Conservation (phyloP, 2,888 invertebrate species). For the Drosophila conformis region DNA sequence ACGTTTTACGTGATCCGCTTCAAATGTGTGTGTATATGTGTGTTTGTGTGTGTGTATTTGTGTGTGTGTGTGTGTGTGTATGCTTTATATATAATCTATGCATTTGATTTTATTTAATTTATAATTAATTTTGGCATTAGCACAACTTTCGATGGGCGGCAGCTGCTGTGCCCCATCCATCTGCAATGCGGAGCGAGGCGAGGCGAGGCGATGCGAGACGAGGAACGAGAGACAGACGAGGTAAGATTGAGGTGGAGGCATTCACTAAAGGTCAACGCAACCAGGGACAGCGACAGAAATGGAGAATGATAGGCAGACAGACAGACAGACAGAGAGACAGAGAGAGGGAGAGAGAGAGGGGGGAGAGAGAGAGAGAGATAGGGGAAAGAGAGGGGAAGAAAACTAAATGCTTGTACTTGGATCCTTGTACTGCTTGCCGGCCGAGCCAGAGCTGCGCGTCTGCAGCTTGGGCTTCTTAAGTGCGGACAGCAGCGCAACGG, state of each 20-base stretch:
- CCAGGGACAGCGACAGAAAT: neutral
- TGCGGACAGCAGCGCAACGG: slow-evolving; percentile 53
- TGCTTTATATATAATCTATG: slow-evolving; percentile 26
- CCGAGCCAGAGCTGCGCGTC: slow-evolving; percentile 54
- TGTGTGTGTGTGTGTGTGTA: neutral
- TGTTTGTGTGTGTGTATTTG: neutral
- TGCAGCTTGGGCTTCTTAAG: slow-evolving; percentile 68
- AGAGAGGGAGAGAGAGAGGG: neutral
- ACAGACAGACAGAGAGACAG: neutral
- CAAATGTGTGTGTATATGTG: slow-evolving; percentile 1
- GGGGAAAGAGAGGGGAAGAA: no score
- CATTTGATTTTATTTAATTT: slow-evolving; percentile 59
- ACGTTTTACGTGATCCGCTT: slow-evolving; percentile 41
- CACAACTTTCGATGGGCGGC: slow-evolving; percentile 61
- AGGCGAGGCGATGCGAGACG: neutral
- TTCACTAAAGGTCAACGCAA: slow-evolving; percentile 41
- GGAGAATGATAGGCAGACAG: neutral
- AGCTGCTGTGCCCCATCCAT: slow-evolving; percentile 60
- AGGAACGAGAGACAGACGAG: neutral
- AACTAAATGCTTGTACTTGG: slow-evolving; percentile 78
- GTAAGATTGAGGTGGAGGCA: slow-evolving; percentile 44
- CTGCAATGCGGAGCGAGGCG: slow-evolving; percentile 31
- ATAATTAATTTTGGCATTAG: slow-evolving; percentile 81
- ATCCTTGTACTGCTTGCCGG: slow-evolving; percentile 81
- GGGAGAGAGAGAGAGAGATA: no score